Conservation (phyloP, 1,140 invertebrate species). For the Berghia stephanieae region DNA sequence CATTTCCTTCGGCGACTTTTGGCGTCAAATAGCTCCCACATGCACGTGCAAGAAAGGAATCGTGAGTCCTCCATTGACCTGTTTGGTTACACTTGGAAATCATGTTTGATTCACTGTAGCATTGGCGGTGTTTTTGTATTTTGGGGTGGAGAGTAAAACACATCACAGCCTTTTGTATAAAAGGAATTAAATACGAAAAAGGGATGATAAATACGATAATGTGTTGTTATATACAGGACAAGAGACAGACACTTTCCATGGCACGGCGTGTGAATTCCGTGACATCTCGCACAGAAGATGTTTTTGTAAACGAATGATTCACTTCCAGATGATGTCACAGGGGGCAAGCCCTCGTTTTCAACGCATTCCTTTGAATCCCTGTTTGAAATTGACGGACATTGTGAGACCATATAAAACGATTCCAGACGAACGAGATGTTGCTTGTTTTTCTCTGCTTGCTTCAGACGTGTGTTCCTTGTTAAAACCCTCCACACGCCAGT, state of each 20-base stretch:
- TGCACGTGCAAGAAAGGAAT: slow-evolving; percentile 14
- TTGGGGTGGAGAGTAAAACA: neutral
- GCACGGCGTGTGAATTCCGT: neutral
- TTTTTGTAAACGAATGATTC: neutral
- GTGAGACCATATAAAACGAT: slow-evolving; percentile 10
- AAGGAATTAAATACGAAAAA: neutral
- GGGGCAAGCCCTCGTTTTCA: neutral
- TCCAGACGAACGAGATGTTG: neutral
- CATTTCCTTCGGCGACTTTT: neutral
- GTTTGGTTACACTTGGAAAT: slow-evolving; percentile 9
- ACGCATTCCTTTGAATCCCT: neutral
- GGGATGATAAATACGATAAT: neutral
- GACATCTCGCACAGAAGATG: slow-evolving; percentile 9
- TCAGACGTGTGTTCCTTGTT: no score
- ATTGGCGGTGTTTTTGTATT: neutral
- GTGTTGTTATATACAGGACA: neutral
- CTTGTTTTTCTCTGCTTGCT: no score
- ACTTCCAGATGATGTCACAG: neutral
- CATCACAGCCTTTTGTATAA: neutral
- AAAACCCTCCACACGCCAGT: neutral
- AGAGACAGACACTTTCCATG: slow-evolving; percentile 18
- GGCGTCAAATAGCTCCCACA: slow-evolving; percentile 19
- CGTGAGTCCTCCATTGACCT: neutral
- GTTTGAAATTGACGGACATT: neutral
- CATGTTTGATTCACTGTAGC: neutral